Evolutionary conservation across 2,888 invertebrate species (phyloP), one percentile per base, ranked within the genome.

Genomic region (Tipula unca): DNA sequence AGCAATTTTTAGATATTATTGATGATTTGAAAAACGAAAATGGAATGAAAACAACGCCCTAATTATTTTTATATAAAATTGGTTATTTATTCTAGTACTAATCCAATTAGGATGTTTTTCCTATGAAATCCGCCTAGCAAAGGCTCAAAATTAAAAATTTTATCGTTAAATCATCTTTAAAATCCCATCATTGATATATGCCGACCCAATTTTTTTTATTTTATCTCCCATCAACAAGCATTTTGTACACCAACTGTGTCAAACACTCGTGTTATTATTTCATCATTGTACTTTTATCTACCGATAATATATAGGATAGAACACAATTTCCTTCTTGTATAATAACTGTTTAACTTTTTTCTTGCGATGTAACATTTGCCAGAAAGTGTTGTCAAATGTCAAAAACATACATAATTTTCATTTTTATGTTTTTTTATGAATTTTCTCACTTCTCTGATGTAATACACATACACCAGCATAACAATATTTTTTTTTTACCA

Each of bases 301-400:
- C 69, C 69, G 69, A 69, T n/a, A n/a, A n/a, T n/a, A 69, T n/a
- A 69, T 10, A 25, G 25, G 69, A 69, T 25, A 25, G 25, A 69
- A 69, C 8, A 69, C 69, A 25, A 25, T 69, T 69, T 69, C 25
- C 69, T 69, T 69, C 10, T 69, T 69, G 13, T 25, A 25, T 69
- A 69, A 69, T 69, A 69, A 69, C 25, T 69, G n/a, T 69, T 25
- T 8, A 54, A 17, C 17, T 25, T 69, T 69, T 69, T 69, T 69
- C 25, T 69, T 69, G 6, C 25, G 8, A 69, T 69, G 69, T 69
- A 69, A 69, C 69, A 69, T 69, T 69, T 69, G 69, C 69, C 69
- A 69, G 69, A 69, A 69, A 69, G 69, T 69, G 69, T 25, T 69
- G 69, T 69, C 69, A 69, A 69, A 69, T 69, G 69, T 69, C 69